Percentiles rank a stretch among this genome's conserved stretches.
phyloP scores from a whole-genome alignment of 2,113 vertebrate genomes.

The Sphaerodactylus townsendi region DNA sequence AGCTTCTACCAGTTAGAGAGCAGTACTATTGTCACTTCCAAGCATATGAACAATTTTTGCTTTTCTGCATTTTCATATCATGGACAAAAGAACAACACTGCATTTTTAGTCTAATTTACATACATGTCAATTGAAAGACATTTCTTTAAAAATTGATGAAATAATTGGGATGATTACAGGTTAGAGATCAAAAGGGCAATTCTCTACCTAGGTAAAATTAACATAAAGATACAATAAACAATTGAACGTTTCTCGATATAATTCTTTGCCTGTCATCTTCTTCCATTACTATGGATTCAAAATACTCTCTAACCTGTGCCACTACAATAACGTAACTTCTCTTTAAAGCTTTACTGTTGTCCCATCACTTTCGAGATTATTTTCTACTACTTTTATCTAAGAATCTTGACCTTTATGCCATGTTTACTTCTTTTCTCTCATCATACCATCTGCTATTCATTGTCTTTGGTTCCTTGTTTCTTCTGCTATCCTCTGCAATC shows the following conservation, averaged over 20 bases:
- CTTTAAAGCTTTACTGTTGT: neutral
- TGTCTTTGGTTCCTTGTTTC: neutral
- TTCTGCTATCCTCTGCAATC: neutral
- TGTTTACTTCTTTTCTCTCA: neutral
- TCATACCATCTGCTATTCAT: neutral
- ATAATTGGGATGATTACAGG: constrained; percentile 59
- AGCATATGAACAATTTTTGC: constrained; percentile 42
- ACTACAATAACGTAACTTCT: neutral
- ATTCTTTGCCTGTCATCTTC: constrained; percentile 5
- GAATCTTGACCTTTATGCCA: neutral
- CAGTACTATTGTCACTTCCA: constrained; percentile 59
- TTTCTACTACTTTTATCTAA: neutral
- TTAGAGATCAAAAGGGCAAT: constrained; percentile 54
- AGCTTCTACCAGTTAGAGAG: constrained; percentile 58
- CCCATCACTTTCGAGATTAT: neutral
- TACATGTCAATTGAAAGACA: constrained; percentile 63
- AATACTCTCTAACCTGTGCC: neutral
- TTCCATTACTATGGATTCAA: neutral
- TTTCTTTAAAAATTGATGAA: constrained; percentile 41
- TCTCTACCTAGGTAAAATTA: constrained; percentile 50
- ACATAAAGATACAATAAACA: constrained; percentile 35
- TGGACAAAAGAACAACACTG: constrained; percentile 60
- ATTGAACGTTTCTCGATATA: constrained; percentile 36
- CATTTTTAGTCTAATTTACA: constrained; percentile 62
- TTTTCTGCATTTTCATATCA: constrained; percentile 34